Percentiles rank a stretch among this genome's conserved stretches.
Evolutionary conservation across 2,888 invertebrate species (phyloP).

Genomic region (Lymantria dispar): DNA sequence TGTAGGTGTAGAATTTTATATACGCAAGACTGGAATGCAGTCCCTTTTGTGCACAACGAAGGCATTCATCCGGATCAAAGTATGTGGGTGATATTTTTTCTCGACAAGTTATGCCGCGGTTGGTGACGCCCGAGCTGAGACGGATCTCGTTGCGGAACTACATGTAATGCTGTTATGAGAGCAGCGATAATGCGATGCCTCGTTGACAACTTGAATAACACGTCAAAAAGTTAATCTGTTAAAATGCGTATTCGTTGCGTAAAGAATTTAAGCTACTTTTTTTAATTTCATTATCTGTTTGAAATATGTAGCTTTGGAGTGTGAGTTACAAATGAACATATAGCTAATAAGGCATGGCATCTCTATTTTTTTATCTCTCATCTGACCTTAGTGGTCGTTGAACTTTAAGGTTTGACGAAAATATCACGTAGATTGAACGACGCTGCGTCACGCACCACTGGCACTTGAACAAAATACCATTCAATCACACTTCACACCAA

Average conservation of each 20-base stretch:
- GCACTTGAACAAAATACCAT: constrained; percentile 33
- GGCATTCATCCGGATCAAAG: constrained; percentile 35
- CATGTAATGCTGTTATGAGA: constrained; percentile 34
- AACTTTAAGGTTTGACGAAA: constrained; percentile 54
- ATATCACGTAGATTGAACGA: constrained; percentile 60
- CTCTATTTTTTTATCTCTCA: constrained; percentile 52
- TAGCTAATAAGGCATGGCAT: constrained; percentile 53
- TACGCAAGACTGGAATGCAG: constrained; percentile 30
- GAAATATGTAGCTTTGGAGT: constrained; percentile 2
- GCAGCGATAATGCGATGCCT: constrained; percentile 25
- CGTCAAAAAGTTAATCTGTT: constrained; percentile 28
- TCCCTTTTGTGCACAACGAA: constrained; percentile 33
- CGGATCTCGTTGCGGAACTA: constrained; percentile 44
- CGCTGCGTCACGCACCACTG: constrained; percentile 53
- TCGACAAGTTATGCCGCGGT: constrained; percentile 20
- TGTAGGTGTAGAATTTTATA: constrained; percentile 37
- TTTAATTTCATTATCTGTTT: constrained; percentile 14
- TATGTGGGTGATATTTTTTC: constrained; percentile 33
- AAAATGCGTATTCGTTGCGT: constrained; percentile 21
- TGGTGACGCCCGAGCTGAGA: constrained; percentile 15
- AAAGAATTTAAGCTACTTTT: constrained; percentile 13
- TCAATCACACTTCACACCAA: constrained; percentile 37
- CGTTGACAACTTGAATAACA: constrained; percentile 30
- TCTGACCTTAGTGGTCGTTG: constrained; percentile 67
- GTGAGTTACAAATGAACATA: background rate